Evolutionary conservation across 2,113 vertebrate species (phyloP).

Genomic region (Ageneiosus marmoratus): DNA sequence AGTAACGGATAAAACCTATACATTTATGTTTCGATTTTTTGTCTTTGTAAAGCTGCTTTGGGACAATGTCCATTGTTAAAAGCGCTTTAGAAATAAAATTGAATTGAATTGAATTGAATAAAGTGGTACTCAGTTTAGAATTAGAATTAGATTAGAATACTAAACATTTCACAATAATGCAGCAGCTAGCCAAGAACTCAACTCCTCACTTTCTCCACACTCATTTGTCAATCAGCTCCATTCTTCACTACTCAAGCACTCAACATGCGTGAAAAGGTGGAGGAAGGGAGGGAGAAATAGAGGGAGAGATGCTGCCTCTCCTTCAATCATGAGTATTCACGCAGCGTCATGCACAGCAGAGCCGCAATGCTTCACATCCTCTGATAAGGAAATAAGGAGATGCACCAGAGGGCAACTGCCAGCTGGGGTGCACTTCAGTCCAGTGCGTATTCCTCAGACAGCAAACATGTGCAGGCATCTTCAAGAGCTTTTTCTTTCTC

Average conservation of each 20-base stretch:
- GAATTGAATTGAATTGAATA: no score
- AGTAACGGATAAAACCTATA: no score
- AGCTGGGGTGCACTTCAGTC: conserved; percentile 38
- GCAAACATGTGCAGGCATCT: conserved; percentile 23
- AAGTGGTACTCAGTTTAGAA: no score
- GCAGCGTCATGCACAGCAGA: conserved; percentile 25
- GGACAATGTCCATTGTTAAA: no score
- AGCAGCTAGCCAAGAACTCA: conserved; percentile 9
- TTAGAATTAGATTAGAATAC: background rate
- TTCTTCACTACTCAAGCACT: conserved; percentile 8
- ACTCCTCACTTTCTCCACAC: conserved; percentile 3
- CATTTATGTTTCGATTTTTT: no score
- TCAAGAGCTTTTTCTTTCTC: conserved; percentile 5
- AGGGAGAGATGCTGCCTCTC: conserved; percentile 24
- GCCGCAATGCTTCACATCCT: conserved; percentile 21
- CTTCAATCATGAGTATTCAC: conserved; percentile 45
- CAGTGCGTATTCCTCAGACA: conserved; percentile 35
- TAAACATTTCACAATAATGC: background rate
- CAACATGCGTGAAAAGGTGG: background rate
- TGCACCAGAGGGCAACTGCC: conserved; percentile 23
- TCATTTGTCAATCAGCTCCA: conserved; percentile 27
- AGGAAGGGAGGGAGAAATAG: background rate
- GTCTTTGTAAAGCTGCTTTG: no score
- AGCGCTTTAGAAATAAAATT: no score
- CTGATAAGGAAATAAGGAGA: conserved; percentile 46